phyloP scores from a whole-genome alignment of 2,888 invertebrate species.

The Tetranychus piercei region DNA sequence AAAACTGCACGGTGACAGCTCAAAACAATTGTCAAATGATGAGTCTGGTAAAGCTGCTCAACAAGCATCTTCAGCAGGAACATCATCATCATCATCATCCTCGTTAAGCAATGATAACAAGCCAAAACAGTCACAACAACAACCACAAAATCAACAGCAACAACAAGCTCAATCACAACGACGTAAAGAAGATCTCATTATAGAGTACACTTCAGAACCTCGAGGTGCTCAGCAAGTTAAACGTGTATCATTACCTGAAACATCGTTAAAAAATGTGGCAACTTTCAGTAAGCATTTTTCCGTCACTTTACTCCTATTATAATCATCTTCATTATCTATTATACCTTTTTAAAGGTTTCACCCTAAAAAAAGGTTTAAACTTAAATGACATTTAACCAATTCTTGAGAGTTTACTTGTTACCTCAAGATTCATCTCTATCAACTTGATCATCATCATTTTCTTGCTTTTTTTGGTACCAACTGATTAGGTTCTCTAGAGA shows the following conservation, averaged over 20 bases:
- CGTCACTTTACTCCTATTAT: not conserved
- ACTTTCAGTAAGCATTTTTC: not conserved
- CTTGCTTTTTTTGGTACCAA: too few species aligned
- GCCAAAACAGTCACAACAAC: not conserved
- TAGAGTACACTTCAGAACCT: constrained; percentile 20
- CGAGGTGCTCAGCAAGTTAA: constrained; percentile 13
- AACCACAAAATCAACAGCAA: not conserved
- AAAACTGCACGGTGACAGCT: not conserved
- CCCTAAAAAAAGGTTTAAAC: not conserved
- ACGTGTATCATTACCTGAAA: not conserved
- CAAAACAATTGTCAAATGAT: not conserved
- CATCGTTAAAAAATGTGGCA: not conserved
- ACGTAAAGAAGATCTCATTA: constrained; percentile 16
- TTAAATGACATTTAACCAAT: not conserved
- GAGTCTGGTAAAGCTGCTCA: not conserved
- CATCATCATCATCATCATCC: not conserved
- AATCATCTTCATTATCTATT: not conserved
- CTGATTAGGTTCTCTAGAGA: too few species aligned
- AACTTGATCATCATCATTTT: too few species aligned
- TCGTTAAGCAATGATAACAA: not conserved
- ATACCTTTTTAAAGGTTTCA: not conserved
- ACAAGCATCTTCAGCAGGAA: not conserved
- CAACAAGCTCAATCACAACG: constrained; percentile 10
- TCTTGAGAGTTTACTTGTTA: not conserved
- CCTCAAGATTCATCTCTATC: not conserved